Percentiles rank a stretch among this genome's conserved stretches.
phyloP scores from a whole-genome alignment of 2,888 invertebrate species.

The Embidobia sp. region DNA sequence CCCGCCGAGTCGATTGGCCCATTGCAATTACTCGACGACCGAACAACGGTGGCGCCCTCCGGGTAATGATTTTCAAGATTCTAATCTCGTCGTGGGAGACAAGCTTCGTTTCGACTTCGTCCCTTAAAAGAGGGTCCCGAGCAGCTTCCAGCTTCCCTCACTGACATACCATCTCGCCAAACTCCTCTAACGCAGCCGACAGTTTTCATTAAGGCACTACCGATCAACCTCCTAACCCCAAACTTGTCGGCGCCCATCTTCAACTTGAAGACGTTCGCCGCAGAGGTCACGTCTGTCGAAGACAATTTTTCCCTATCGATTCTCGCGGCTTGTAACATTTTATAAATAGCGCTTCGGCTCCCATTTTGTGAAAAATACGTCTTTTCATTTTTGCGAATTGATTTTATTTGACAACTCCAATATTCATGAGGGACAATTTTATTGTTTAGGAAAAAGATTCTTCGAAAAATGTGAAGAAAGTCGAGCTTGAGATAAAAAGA shows the following conservation, averaged over 20 bases:
- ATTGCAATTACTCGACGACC: conserved; percentile 47
- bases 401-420: no score
- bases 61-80: conserved; percentile 78
- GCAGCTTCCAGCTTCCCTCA: conserved; percentile 54
- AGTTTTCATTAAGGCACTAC: conserved; percentile 61
- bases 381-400: no score
- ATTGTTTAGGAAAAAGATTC: no score
- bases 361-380: no score
- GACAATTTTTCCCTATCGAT: not conserved
- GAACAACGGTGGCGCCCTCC: conserved; percentile 50
- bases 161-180: conserved; percentile 40
- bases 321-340: no score
- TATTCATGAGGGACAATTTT: no score
- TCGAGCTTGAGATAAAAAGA: no score
- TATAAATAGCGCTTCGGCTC: no score
- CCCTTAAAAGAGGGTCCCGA: conserved; percentile 55
- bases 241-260: conserved; percentile 43
- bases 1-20: conserved; percentile 52
- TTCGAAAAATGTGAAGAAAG: no score
- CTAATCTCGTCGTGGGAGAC: conserved; percentile 74
- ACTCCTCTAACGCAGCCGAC: conserved; percentile 53
- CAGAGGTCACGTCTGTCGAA: conserved; percentile 16
- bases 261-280: conserved; percentile 38
- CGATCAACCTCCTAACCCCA: conserved; percentile 58
- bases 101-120: conserved; percentile 69